Evolutionary conservation across 2,888 invertebrate genomes (phyloP).

Genomic region (Leucophenga maculata): DNA sequence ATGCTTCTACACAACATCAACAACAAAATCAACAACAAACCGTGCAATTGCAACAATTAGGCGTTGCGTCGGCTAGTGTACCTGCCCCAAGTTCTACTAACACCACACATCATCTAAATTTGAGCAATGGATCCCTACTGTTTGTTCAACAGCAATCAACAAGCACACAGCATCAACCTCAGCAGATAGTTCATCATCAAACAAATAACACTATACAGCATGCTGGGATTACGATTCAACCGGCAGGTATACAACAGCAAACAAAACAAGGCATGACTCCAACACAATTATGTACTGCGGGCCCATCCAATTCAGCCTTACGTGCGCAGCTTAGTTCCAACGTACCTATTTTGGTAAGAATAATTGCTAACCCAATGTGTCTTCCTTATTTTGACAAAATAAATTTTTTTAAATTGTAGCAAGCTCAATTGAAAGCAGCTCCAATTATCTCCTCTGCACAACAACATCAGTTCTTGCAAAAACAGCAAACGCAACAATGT

Average conservation of each 20-base stretch:
- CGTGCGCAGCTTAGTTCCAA: conserved; percentile 69
- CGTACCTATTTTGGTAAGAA: conserved; percentile 81
- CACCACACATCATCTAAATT: conserved; percentile 69
- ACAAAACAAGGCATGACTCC: conserved; percentile 55
- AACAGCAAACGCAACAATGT: conserved; percentile 50
- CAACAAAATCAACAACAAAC: conserved; percentile 5
- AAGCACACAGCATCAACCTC: conserved; percentile 46
- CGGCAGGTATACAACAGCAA: conserved; percentile 64
- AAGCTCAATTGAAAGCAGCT: conserved; percentile 79
- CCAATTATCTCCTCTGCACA: conserved; percentile 59
- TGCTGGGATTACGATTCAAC: conserved; percentile 69
- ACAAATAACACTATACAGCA: conserved; percentile 58
- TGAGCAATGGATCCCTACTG: conserved; percentile 70
- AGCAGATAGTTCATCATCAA: conserved; percentile 49
- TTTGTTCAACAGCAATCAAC: conserved; percentile 66
- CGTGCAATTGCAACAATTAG: conserved; percentile 46
- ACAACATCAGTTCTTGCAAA: conserved; percentile 62
- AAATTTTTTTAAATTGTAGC: conserved; percentile 73
- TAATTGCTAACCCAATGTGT: neutral
- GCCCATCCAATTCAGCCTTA: conserved; percentile 71
- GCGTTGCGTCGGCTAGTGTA: neutral
- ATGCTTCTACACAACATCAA: neutral
- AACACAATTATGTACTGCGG: conserved; percentile 65
- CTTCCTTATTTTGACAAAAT: neutral
- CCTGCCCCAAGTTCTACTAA: conserved; percentile 43